A percentile compares a stretch with the other conserved stretches of the same genome.
Conservation (phyloP, 2,888 invertebrate genomes). For the Calameuta idolon region DNA sequence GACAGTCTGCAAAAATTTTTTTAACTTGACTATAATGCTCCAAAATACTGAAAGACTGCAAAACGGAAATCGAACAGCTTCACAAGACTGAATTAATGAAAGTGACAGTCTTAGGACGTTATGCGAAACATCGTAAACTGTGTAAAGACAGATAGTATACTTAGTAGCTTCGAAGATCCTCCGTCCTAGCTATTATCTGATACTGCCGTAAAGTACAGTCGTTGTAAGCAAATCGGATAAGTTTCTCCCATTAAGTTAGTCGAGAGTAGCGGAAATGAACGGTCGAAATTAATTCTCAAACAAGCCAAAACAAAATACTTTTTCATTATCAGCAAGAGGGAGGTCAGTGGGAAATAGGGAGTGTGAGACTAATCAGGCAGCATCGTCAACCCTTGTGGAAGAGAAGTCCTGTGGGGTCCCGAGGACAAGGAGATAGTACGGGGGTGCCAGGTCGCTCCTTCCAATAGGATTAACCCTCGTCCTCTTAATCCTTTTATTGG, state of each 20-base stretch:
- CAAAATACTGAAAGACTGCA: not conserved
- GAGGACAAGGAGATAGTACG: conserved; percentile 19
- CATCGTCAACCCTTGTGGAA: conserved; percentile 7
- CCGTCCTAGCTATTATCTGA: not conserved
- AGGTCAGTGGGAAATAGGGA: conserved; percentile 21
- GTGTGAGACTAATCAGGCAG: conserved; percentile 36
- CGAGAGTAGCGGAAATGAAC: conserved; percentile 9
- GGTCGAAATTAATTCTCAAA: conserved; percentile 20
- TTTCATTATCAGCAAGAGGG: conserved; percentile 39
- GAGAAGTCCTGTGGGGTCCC: conserved; percentile 9
- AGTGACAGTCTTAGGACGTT: not conserved
- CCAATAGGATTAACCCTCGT: conserved; percentile 66
- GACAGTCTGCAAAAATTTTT: not conserved
- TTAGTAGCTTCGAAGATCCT: not conserved
- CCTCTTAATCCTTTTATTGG: conserved; percentile 66
- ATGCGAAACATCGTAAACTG: not conserved
- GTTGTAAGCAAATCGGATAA: not conserved
- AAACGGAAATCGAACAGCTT: not conserved
- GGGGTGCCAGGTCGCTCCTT: conserved; percentile 55
- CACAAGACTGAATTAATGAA: not conserved
- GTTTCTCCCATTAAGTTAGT: conserved; percentile 2
- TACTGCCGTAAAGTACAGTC: not conserved
- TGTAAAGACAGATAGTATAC: not conserved
- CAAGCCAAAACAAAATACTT: conserved; percentile 38
- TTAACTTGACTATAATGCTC: no score